Conservation (phyloP, 2,113 vertebrate species). For the Tupaia tana region DNA sequence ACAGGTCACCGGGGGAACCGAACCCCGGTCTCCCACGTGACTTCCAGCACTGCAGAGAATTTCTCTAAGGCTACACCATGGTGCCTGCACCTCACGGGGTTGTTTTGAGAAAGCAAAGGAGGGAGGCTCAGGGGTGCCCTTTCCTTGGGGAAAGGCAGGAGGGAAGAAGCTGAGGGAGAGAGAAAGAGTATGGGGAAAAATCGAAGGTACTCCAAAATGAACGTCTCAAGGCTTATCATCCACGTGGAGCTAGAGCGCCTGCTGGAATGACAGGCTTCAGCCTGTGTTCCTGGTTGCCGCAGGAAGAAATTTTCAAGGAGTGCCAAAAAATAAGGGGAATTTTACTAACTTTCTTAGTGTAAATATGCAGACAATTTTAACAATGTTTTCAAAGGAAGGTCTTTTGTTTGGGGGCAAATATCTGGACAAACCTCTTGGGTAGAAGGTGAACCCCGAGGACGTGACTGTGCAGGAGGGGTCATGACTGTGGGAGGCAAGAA, state of each 20-base stretch:
- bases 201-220: neutral
- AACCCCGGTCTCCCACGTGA: too few species aligned
- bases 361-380: neutral
- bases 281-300: neutral
- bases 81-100: neutral
- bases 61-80: neutral
- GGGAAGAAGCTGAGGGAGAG: neutral
- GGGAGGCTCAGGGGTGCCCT: neutral
- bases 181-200: neutral
- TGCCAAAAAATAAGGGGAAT: neutral
- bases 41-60: too few species aligned
- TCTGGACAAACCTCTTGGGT: neutral
- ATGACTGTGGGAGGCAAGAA: neutral
- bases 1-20: too few species aligned
- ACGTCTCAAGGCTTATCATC: neutral
- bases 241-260: neutral
- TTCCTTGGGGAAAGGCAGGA: neutral
- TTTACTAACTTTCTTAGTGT: neutral
- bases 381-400: neutral
- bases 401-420: neutral
- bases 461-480: too few species aligned
- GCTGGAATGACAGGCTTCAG: neutral
- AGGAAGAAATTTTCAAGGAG: neutral
- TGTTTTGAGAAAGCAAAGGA: constrained; percentile 35
- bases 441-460: neutral